These are phyloP conservation scores for Cyprinodon tularosa DNA, from an alignment of 2,113 vertebrate species.

Conservation along the genomic window DNA sequence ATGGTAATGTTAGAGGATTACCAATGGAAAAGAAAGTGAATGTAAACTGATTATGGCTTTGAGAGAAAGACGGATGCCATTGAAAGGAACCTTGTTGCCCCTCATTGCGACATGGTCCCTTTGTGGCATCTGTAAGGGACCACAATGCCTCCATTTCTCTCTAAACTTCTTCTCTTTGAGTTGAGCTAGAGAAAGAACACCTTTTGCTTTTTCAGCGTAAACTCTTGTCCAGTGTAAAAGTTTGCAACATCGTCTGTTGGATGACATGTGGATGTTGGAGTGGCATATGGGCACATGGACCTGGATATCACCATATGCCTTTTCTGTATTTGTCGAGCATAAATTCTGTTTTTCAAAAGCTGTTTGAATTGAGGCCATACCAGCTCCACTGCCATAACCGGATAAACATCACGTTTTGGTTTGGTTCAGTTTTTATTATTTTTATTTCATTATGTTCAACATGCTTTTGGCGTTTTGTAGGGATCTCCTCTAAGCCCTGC, in stretches of 20 bases:
- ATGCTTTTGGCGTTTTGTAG: conserved; percentile 46
- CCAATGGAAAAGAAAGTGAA: conserved; percentile 63
- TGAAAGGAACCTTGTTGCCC: conserved; percentile 36
- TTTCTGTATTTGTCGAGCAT: conserved; percentile 60
- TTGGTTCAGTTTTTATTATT: conserved; percentile 33
- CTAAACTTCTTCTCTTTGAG: conserved; percentile 25
- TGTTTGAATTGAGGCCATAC: conserved; percentile 63
- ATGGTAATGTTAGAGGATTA: conserved; percentile 60
- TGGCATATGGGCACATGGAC: conserved; percentile 49
- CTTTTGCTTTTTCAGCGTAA: conserved; percentile 1
- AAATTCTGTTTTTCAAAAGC: conserved; percentile 49
- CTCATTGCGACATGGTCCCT: too few relatives aligned
- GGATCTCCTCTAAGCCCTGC: conserved; percentile 41
- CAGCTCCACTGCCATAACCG: conserved; percentile 47
- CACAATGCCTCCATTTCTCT: conserved; percentile 25
- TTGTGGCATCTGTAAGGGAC: too few relatives aligned
- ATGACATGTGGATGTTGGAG: conserved; percentile 57
- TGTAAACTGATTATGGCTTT: conserved; percentile 57
- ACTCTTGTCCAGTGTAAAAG: conserved; percentile 46
- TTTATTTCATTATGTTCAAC: conserved; percentile 27
- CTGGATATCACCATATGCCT: conserved; percentile 63
- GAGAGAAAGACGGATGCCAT: conserved; percentile 30
- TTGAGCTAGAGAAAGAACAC: conserved; percentile 4
- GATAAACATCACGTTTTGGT: conserved; percentile 27
- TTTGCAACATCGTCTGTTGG: conserved; percentile 48